Base-by-base conservation (phyloP, 1,140 invertebrate genomes). In the Zaprionus davidi region DNA sequence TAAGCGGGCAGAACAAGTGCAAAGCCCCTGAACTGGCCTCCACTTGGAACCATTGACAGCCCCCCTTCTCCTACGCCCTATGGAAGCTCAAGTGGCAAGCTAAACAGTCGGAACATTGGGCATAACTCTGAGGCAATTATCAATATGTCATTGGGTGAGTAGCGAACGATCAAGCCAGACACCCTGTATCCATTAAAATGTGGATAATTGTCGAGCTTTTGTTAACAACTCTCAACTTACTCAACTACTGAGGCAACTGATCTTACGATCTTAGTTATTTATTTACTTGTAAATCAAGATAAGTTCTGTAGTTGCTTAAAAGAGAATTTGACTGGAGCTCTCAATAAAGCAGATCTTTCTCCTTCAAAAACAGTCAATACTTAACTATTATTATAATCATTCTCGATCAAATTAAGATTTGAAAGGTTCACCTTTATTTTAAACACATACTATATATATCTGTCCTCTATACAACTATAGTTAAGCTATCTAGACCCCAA, bases 1-100 rank as follows among this genome's bases (percentile, higher is more conserved):
- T 90, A 81, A 78, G 57, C 38, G 81, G 84, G 49, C 46, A 78
- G 67, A 87, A 87, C 84, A 87, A 87, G 84, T 87, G 85, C 85
- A 88, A 74, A 88, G 84, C 85, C 71, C 71, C 69, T 66, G 56
- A 69, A 56, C 46, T 36, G 20, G 46, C 20, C 46, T 51, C 46
- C 24, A 51, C 46, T 13, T 24, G 46, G 15, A 56, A 56, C 38
- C 15, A n/a, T 6, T 2, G 15, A n/a, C 36, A 62, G 55, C 24
- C 20, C n/a, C 24, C 72, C 77, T 15, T 20, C 17, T 6, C 74
- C 15, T 31, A 7, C 6, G n/a, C n/a, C n/a, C 41, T 41, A 78
- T 86, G 60, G 20, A 15, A 36, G 44, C 36, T 46, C 2, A 3
- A 38, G 36, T 51, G 36, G 17, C 51, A 70, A 72, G 62, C 62